A percentile compares a stretch with the other conserved stretches of the same genome.
phyloP scores from a whole-genome alignment of 1,140 invertebrate genomes.

The Philopotamus ludificatus region DNA sequence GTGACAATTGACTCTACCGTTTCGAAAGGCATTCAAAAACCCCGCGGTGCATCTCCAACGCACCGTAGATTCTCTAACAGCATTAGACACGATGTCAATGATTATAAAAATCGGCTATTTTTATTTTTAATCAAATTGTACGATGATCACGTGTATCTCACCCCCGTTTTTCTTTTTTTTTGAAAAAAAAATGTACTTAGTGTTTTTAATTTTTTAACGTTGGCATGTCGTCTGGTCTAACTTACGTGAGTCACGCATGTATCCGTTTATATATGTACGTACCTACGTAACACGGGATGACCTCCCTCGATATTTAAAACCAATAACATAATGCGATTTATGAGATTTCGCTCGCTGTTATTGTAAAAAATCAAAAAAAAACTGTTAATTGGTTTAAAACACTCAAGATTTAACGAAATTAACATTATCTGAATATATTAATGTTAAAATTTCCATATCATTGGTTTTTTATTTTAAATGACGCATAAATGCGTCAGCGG shows the following conservation, averaged over 20 bases:
- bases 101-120: neutral
- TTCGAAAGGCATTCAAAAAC: neutral
- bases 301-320: neutral
- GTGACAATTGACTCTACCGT: neutral
- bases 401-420: no score
- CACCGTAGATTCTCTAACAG: neutral
- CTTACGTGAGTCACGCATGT: constrained; percentile 33
- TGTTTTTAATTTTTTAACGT: constrained; percentile 34
- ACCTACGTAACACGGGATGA: neutral
- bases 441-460: no score
- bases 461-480: no score
- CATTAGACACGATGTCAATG: neutral
- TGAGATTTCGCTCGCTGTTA: no score
- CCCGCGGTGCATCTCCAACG: neutral
- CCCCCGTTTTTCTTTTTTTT: constrained; percentile 4
- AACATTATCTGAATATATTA: no score
- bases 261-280: neutral
- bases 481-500: no score
- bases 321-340: neutral
- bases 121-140: no score
- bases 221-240: constrained; percentile 20
- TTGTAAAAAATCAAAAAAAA: no score
- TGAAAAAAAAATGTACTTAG: constrained; percentile 31
- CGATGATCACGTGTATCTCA: neutral
- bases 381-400: no score